phyloP scores from a whole-genome alignment of 2,888 invertebrate genomes.

The Resseliella maxima region DNA sequence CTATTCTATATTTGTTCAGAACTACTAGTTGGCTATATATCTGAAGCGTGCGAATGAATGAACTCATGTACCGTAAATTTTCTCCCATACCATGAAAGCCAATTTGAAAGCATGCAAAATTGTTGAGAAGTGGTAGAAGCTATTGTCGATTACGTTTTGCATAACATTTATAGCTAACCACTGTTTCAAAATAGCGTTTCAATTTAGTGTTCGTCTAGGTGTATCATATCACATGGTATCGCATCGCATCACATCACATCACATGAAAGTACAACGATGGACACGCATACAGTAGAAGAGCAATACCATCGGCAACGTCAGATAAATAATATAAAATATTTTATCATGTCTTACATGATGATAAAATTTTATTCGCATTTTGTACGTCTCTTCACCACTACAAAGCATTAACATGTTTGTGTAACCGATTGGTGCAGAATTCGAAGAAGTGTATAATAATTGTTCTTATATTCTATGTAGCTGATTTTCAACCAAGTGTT shows the following conservation, averaged over 20 bases:
- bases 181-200: conserved; percentile 39
- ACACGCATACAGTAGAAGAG: neutral
- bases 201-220: neutral
- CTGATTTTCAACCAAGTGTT: conserved; percentile 29
- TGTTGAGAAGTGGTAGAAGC: conserved; percentile 33
- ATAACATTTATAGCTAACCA: conserved; percentile 51
- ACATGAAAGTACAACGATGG: neutral
- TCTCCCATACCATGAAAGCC: conserved; percentile 17
- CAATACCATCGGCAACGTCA: neutral
- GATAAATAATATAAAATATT: conserved; percentile 45
- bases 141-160: conserved; percentile 48
- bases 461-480: conserved; percentile 13
- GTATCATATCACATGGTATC: neutral
- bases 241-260: neutral
- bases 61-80: neutral
- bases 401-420: neutral
- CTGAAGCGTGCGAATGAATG: neutral
- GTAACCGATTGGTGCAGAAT: neutral
- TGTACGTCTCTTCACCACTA: neutral
- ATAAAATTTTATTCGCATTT: conserved; percentile 43
- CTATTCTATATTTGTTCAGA: conserved; percentile 18
- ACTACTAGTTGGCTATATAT: neutral
- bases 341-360: conserved; percentile 48
- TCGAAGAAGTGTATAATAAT: neutral
- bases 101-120: conserved; percentile 21